phyloP scores from a whole-genome alignment of 2,888 invertebrate species.

The Leptothorax acervorum region DNA sequence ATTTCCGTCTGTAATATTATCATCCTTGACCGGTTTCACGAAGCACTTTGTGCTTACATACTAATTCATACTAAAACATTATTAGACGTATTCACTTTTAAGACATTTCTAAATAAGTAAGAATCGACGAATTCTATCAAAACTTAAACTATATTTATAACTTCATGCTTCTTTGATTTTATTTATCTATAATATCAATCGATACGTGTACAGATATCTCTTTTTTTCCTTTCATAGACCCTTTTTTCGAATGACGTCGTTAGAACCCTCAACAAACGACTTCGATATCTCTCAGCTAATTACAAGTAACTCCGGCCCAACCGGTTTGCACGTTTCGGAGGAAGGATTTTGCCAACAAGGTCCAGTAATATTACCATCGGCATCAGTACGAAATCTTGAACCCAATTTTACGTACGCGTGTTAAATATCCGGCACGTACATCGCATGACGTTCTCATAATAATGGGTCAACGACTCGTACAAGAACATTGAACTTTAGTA shows the following conservation, averaged over 20 bases:
- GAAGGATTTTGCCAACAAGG: slow-evolving; percentile 31
- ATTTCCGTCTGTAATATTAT: slow-evolving; percentile 6
- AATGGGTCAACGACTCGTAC: slow-evolving; percentile 4
- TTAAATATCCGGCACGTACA: slow-evolving; percentile 2
- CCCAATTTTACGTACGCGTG: slow-evolving; percentile 59
- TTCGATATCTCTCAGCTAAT: slow-evolving; percentile 56
- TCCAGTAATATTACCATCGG: slow-evolving; percentile 55
- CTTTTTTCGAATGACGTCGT: slow-evolving; percentile 43
- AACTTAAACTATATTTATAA: background rate
- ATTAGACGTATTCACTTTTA: too few relatives aligned
- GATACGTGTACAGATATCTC: background rate
- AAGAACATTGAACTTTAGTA: slow-evolving; percentile 39
- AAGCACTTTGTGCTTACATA: background rate
- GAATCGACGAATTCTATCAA: background rate
- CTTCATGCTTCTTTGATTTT: background rate
- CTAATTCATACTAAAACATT: background rate
- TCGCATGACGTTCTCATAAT: background rate
- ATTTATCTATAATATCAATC: background rate
- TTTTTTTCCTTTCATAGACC: slow-evolving; percentile 1
- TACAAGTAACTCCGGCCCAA: slow-evolving; percentile 64
- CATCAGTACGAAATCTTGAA: slow-evolving; percentile 57
- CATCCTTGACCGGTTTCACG: background rate
- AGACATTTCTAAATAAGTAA: background rate
- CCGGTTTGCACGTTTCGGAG: slow-evolving; percentile 70
- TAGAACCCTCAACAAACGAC: slow-evolving; percentile 55